A percentile compares a stretch with the other conserved stretches of the same genome.
Evolutionary conservation across 2,113 vertebrate species (phyloP).

Genomic region (Felis chaus): DNA sequence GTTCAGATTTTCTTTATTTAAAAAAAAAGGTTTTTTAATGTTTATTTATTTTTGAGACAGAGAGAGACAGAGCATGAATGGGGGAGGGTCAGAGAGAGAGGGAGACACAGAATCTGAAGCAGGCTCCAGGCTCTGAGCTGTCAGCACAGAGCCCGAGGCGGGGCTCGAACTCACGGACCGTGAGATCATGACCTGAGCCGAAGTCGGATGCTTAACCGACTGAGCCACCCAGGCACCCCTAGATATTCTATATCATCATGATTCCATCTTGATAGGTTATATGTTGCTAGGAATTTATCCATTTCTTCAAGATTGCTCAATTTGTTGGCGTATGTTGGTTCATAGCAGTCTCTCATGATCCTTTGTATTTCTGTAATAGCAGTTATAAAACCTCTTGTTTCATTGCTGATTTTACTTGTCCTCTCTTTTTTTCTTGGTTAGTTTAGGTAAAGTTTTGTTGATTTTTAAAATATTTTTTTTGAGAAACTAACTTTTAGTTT

Average conservation of each 20-base stretch:
- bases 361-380: not conserved
- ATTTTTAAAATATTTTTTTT: not conserved
- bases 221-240: no score
- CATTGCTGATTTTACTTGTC: not conserved
- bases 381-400: not conserved
- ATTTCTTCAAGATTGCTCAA: not conserved
- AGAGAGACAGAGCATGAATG: no score
- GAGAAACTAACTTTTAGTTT: not conserved
- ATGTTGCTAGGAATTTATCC: not conserved
- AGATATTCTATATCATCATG: not conserved
- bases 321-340: not conserved
- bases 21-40: no score
- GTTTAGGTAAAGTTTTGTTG: not conserved
- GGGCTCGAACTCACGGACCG: no score
- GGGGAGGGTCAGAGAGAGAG: no score
- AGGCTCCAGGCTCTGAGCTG: no score
- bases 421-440: not conserved
- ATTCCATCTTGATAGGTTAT: not conserved
- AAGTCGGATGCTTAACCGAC: no score
- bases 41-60: no score
- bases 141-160: no score
- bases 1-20: not conserved
- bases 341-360: not conserved
- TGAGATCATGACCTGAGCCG: no score
- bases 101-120: no score